Conservation (phyloP, 2,888 invertebrate species). For the Mythimna impura region DNA sequence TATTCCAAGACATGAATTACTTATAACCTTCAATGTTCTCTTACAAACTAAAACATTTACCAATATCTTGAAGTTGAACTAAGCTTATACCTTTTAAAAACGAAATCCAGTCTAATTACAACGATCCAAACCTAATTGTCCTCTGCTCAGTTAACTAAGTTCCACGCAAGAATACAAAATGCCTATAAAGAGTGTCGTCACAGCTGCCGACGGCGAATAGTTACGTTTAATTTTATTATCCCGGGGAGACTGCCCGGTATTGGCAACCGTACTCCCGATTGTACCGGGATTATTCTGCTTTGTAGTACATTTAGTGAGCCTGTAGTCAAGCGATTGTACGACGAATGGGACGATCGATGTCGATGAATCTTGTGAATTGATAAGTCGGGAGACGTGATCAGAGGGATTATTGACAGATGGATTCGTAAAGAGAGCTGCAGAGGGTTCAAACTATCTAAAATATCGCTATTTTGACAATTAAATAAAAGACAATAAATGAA, state of each 20-base stretch:
- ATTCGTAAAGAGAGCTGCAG: slow-evolving; percentile 5
- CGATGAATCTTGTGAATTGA: slow-evolving; percentile 36
- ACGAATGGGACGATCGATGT: slow-evolving; percentile 28
- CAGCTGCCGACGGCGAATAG: slow-evolving; percentile 52
- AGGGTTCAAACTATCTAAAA: background rate
- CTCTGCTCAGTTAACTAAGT: slow-evolving; percentile 46
- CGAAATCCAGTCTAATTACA: slow-evolving; percentile 46
- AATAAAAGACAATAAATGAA: no score
- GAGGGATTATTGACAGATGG: slow-evolving; percentile 1
- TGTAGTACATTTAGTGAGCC: slow-evolving; percentile 54
- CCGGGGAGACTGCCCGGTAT: slow-evolving; percentile 54
- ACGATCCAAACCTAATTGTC: slow-evolving; percentile 49
- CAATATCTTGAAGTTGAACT: slow-evolving; percentile 5
- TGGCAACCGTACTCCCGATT: slow-evolving; percentile 52
- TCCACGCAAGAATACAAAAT: slow-evolving; percentile 60
- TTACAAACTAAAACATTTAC: slow-evolving; percentile 6
- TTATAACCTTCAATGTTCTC: background rate
- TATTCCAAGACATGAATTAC: background rate
- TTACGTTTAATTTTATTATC: slow-evolving; percentile 65
- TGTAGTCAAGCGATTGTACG: slow-evolving; percentile 35
- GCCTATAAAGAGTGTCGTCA: slow-evolving; percentile 54
- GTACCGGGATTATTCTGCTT: slow-evolving; percentile 53
- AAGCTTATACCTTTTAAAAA: slow-evolving; percentile 28
- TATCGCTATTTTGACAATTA: background rate
- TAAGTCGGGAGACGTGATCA: slow-evolving; percentile 21